Evolutionary conservation across 2,113 vertebrate genomes (phyloP).

Genomic region (Coreoperca whiteheadi): DNA sequence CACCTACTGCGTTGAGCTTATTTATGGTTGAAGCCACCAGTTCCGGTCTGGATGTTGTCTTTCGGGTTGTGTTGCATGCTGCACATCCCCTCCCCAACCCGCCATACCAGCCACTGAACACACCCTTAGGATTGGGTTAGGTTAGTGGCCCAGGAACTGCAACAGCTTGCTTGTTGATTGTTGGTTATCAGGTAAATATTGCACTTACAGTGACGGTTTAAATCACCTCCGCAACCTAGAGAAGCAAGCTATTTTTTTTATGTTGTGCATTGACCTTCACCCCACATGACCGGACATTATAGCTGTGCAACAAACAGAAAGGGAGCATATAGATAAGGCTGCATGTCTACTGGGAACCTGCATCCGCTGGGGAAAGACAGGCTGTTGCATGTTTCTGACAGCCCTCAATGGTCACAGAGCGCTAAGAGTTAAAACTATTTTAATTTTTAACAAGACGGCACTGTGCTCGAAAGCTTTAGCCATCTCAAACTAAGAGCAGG

Average conservation of each 20-base stretch:
- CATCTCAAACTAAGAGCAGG: conserved; percentile 29
- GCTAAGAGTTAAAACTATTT: conserved; percentile 15
- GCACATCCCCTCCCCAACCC: not conserved
- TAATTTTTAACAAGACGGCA: not conserved
- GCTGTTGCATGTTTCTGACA: conserved; percentile 29
- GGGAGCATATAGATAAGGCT: conserved; percentile 50
- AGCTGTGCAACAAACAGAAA: conserved; percentile 37
- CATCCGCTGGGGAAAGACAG: conserved; percentile 1
- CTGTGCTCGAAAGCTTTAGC: conserved; percentile 4
- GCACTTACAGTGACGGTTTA: conserved; percentile 43
- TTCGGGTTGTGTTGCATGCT: not conserved
- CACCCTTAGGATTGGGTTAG: conserved; percentile 20
- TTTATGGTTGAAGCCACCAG: conserved; percentile 20
- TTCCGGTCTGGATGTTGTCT: conserved; percentile 11
- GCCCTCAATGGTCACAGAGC: conserved; percentile 19
- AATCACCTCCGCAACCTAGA: conserved; percentile 24
- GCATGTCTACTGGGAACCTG: conserved; percentile 32
- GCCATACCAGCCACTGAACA: not conserved
- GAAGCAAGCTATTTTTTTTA: not conserved
- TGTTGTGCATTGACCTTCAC: conserved; percentile 21
- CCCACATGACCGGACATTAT: conserved; percentile 36
- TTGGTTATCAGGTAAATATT: conserved; percentile 49
- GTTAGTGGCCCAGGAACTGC: conserved; percentile 22
- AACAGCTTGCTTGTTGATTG: not conserved
- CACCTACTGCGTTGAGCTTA: conserved; percentile 22